Percentiles rank a stretch among this genome's conserved stretches.
phyloP scores from a whole-genome alignment of 2,113 vertebrate genomes.

The Balaenoptera acutorostrata region DNA sequence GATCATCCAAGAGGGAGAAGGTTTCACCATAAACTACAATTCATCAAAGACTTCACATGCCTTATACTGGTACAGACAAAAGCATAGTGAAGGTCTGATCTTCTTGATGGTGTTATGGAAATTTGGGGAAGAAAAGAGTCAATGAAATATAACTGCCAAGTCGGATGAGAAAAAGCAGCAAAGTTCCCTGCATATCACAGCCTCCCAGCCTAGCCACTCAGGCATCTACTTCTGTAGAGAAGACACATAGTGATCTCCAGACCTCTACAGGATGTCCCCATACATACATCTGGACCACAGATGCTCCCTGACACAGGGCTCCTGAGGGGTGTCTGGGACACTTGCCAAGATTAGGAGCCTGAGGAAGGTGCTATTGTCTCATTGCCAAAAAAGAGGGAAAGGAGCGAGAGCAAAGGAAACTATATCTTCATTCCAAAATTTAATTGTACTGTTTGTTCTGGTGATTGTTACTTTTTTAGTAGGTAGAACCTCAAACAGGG shows the following conservation, averaged over 20 bases:
- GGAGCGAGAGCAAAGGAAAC: background rate
- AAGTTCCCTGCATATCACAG: background rate
- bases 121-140: background rate
- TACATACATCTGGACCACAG: background rate
- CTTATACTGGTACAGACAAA: slow-evolving; percentile 36
- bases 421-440: background rate
- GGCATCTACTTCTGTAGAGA: slow-evolving; percentile 3
- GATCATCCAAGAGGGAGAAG: background rate
- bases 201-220: background rate
- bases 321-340: background rate
- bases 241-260: background rate
- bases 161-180: slow-evolving; percentile 1
- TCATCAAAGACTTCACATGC: background rate
- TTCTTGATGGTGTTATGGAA: background rate
- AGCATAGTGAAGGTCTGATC: background rate
- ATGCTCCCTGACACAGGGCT: background rate
- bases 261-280: background rate
- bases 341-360: background rate
- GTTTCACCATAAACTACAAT: background rate
- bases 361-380: background rate
- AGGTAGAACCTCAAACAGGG: background rate
- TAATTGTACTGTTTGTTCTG: background rate
- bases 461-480: background rate
- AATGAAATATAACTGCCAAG: background rate
- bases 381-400: background rate